These are phyloP conservation scores for Phalloptychus januarius DNA, from an alignment of 2,797 vertebrate genomes.

Conservation along the genomic window DNA sequence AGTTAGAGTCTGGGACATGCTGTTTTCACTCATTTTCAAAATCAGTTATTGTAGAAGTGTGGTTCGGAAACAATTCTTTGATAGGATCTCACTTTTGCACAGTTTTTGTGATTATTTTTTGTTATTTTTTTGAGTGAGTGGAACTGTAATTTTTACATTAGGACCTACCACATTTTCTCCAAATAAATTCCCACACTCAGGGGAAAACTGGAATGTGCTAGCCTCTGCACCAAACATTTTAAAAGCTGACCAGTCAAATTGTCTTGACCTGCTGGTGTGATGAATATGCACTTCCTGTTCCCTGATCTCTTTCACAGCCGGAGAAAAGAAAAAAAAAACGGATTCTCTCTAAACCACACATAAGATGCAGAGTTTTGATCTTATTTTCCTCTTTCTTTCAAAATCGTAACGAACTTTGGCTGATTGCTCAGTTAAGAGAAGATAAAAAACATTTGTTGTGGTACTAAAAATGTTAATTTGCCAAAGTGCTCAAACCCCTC, in stretches of 20 bases:
- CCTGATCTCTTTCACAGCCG: slow-evolving; percentile 66
- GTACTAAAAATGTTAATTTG: slow-evolving; percentile 21
- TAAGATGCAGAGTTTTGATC: slow-evolving; percentile 57
- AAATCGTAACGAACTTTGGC: slow-evolving; percentile 59
- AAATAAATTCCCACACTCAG: slow-evolving; percentile 76
- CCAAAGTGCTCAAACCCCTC: background rate
- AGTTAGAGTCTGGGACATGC: slow-evolving; percentile 66
- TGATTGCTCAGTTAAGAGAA: slow-evolving; percentile 46
- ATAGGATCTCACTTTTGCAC: slow-evolving; percentile 34
- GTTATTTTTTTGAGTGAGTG: slow-evolving; percentile 18
- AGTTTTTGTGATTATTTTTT: slow-evolving; percentile 59
- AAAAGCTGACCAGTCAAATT: slow-evolving; percentile 81
- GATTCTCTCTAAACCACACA: slow-evolving; percentile 54
- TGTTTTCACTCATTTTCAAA: slow-evolving; percentile 63
- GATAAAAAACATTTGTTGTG: slow-evolving; percentile 31
- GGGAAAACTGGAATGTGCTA: slow-evolving; percentile 79
- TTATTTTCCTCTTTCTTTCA: slow-evolving; percentile 42
- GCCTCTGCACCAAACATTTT: slow-evolving; percentile 68
- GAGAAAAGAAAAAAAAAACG: slow-evolving; percentile 57
- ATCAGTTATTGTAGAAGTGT: slow-evolving; percentile 73
- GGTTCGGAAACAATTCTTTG: slow-evolving; percentile 68
- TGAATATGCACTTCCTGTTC: slow-evolving; percentile 78
- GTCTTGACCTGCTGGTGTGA: slow-evolving; percentile 75
- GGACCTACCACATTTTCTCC: slow-evolving; percentile 54
- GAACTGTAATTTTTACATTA: slow-evolving; percentile 53